Base-by-base conservation (phyloP, 2,113 vertebrate genomes). In the Semnornis frantzii region DNA sequence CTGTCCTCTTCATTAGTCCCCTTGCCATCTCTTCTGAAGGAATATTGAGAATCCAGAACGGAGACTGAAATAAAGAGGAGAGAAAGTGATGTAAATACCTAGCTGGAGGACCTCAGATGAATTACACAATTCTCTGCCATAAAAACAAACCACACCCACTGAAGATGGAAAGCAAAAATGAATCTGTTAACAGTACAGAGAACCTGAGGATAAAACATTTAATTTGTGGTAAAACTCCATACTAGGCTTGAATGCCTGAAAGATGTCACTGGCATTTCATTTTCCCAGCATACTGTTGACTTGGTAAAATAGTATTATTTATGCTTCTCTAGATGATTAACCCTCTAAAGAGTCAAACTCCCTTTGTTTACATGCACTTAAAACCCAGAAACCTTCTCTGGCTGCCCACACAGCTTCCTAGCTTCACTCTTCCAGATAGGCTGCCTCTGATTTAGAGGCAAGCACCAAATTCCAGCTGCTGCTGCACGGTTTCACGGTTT, bases 21-120 rank as follows among this genome's bases (percentile, higher is more conserved):
- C 95, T 97, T 82, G 99, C 98, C 96, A 99, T 98, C 17, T 98
- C 98, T 97, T 99, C 99, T 24, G 98, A 98, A 79, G 99, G 98
- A 93, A 98, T 98, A 80, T 60, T 96, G 75, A 99, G 98, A 94
- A 98, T 98, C 98, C 99, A 99, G 97, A 99, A 99, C 3, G 99
- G 99, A 97, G 98, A 98, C 99, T 99, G 94, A 57, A 97, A 94
- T 34, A 94, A 92, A 95, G 72, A 94, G 28, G 93, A 94, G 8
- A 78, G 23, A 17, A 71, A 89, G 19, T 60, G 33, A 91, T 3
- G 16, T 8, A 87, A 60, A 60, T 27, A 39, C 10, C 15, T 10
- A 44, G 17, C 17, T 58, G 50, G 14, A 81, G 8, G 7, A 54
- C 20, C 34, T 28, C n/a, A 85, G 23, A 48, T 4, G 28, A 85